These are phyloP conservation scores for Drosophila grimshawi DNA, from an alignment of 1,140 invertebrate genomes.

Conservation along the genomic window DNA sequence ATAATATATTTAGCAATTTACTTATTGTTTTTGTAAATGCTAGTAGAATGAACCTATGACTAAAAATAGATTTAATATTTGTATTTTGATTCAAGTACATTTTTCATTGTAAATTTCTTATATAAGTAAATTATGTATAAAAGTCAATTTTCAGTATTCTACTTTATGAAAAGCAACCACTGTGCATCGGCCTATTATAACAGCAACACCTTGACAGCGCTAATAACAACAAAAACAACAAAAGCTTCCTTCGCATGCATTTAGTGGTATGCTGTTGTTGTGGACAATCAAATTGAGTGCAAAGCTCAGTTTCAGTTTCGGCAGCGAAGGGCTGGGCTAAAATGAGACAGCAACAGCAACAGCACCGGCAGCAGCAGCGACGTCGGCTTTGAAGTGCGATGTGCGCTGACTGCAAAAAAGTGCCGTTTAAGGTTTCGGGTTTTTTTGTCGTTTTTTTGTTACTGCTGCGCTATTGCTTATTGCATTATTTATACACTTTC, in stretches of 20 bases:
- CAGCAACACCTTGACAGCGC: conserved; percentile 41
- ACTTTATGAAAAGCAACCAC: conserved; percentile 21
- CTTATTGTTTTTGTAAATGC: no score
- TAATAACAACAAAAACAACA: conserved; percentile 6
- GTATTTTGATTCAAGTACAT: background rate
- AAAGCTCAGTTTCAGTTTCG: conserved; percentile 64
- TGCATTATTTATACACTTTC: conserved; percentile 72
- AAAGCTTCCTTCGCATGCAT: conserved; percentile 42
- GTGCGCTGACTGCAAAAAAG: conserved; percentile 79
- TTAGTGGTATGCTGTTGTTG: conserved; percentile 22
- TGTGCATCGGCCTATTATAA: conserved; percentile 49
- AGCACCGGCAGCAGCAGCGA: conserved; percentile 10
- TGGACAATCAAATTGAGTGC: conserved; percentile 70
- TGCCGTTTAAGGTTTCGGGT: conserved; percentile 66
- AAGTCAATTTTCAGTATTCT: no score
- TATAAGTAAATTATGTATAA: no score
- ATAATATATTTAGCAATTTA: no score
- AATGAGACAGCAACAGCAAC: conserved; percentile 2
- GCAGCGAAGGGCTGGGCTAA: conserved; percentile 38
- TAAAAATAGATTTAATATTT: background rate
- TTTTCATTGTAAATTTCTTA: background rate
- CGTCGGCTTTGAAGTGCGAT: conserved; percentile 59
- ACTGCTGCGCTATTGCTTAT: conserved; percentile 43
- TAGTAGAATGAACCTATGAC: background rate
- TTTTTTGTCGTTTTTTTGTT: conserved; percentile 62